Percentiles rank a stretch among this genome's conserved stretches.
phyloP scores from a whole-genome alignment of 2,888 invertebrate species.

The Scrobipalpa atriplicella region DNA sequence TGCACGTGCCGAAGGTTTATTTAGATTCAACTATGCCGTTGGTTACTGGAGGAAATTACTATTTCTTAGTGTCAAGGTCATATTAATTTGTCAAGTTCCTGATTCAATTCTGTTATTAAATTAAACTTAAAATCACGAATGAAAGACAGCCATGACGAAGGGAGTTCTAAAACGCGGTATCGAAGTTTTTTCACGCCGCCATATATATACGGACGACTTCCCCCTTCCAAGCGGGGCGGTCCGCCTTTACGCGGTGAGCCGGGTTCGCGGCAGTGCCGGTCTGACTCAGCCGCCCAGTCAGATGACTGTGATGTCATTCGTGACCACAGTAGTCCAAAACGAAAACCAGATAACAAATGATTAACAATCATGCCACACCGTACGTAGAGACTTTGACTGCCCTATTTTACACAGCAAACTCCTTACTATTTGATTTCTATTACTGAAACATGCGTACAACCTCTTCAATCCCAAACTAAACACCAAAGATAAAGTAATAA shows the following conservation, averaged over 20 bases:
- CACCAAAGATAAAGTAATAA: conserved; percentile 43
- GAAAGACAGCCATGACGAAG: background rate
- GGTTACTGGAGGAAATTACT: background rate
- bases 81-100: background rate
- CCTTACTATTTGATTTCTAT: too few species aligned
- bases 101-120: background rate
- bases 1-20: conserved; percentile 26
- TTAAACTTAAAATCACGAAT: background rate
- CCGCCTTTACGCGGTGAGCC: background rate
- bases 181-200: background rate
- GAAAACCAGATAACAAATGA: background rate
- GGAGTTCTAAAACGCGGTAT: conserved; percentile 1
- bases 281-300: conserved; percentile 2
- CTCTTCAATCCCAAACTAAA: conserved; percentile 32
- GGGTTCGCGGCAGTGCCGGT: background rate
- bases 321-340: background rate
- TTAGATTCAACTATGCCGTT: conserved; percentile 18
- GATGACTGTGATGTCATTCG: conserved; percentile 1
- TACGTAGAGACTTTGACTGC: conserved; percentile 9
- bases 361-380: background rate
- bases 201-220: background rate
- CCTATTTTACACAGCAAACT: background rate
- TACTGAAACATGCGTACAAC: background rate
- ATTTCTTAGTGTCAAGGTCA: background rate
- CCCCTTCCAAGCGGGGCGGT: background rate